These are phyloP conservation scores for Sinocyclocheilus rhinocerous DNA, from an alignment of 2,113 vertebrate species.

Conservation along the genomic window DNA sequence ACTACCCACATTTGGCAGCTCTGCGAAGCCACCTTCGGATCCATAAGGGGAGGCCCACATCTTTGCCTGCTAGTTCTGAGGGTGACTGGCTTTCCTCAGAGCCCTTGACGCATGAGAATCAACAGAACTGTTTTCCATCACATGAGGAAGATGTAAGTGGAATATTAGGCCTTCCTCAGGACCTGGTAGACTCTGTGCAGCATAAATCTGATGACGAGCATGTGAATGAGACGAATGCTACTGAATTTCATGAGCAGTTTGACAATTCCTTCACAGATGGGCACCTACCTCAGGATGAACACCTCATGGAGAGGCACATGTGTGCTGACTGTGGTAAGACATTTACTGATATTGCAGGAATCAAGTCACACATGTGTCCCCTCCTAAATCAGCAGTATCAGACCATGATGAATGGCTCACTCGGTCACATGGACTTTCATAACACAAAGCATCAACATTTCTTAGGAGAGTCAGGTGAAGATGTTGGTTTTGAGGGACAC, in stretches of 20 bases:
- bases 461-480: constrained; percentile 54
- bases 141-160: constrained; percentile 51
- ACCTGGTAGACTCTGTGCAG: constrained; percentile 43
- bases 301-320: constrained; percentile 76
- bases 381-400: constrained; percentile 62
- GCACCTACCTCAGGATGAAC: constrained; percentile 70
- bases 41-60: constrained; percentile 76
- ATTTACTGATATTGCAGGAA: constrained; percentile 75
- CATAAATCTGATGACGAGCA: constrained; percentile 52
- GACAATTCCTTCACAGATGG: constrained; percentile 67
- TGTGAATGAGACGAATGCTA: constrained; percentile 45
- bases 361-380: constrained; percentile 75
- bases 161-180: constrained; percentile 55
- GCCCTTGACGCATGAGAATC: constrained; percentile 70
- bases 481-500: constrained; percentile 60
- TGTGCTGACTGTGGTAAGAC: constrained; percentile 79
- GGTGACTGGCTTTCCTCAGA: constrained; percentile 78
- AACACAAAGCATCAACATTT: constrained; percentile 53
- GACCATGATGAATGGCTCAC: constrained; percentile 49
- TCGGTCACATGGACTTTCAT: constrained; percentile 59
- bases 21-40: constrained; percentile 86
- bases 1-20: constrained; percentile 84
- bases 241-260: constrained; percentile 63
- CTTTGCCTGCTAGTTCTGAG: constrained; percentile 60
- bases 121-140: constrained; percentile 64